These are phyloP conservation scores for Sus cebifrons DNA, from an alignment of 2,797 vertebrate genomes.

Conservation along the genomic window DNA sequence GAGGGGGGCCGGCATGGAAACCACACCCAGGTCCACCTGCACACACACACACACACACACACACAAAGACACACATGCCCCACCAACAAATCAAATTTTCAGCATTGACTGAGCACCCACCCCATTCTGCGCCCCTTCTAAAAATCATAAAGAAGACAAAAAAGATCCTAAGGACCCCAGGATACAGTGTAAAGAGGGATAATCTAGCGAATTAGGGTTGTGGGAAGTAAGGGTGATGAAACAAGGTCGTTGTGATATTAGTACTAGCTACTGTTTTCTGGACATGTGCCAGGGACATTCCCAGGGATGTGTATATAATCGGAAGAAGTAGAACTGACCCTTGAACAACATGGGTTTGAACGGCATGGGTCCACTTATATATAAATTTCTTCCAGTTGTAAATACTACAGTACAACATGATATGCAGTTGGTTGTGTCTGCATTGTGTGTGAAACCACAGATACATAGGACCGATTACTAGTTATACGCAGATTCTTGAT, in stretches of 20 bases:
- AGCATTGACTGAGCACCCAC: neutral
- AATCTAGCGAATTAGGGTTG: neutral
- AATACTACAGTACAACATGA: neutral
- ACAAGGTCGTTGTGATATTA: neutral
- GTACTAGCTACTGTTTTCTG: neutral
- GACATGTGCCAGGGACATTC: neutral
- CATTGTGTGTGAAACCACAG: neutral
- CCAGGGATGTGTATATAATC: neutral
- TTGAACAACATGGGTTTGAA: neutral
- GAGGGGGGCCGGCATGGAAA: conserved; percentile 33
- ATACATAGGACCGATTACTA: neutral
- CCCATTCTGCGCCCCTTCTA: neutral
- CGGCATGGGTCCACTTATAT: neutral
- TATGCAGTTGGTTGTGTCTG: neutral
- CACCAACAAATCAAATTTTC: neutral
- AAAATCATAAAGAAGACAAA: neutral
- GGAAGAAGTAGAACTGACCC: neutral
- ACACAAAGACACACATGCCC: neutral
- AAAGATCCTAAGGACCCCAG: neutral
- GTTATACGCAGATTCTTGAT: neutral
- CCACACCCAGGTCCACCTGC: conserved; percentile 41
- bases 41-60: no score
- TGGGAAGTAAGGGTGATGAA: neutral
- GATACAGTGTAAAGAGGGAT: neutral
- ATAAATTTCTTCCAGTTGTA: neutral